Conservation (phyloP, 1,140 invertebrate genomes). For the Caenorhabditis briggsae region DNA sequence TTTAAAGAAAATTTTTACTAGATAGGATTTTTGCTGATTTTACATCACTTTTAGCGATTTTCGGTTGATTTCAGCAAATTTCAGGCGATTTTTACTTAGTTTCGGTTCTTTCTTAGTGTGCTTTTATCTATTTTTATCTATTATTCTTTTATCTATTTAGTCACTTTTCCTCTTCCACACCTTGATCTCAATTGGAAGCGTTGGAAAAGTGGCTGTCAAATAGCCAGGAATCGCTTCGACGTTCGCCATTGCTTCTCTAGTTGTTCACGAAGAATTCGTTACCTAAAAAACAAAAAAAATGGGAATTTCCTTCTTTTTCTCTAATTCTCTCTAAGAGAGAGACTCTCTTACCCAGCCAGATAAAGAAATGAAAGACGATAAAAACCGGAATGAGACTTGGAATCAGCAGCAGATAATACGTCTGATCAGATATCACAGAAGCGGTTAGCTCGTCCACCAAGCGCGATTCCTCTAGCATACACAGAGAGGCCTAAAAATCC, state of each 20-base stretch:
- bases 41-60: too few species aligned
- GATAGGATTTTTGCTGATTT: too few species aligned
- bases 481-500: not conserved
- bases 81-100: too few species aligned
- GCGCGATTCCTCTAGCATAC: constrained; percentile 45
- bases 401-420: constrained; percentile 62
- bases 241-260: constrained; percentile 58
- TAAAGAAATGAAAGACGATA: constrained; percentile 64
- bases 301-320: not conserved
- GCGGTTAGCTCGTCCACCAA: constrained; percentile 62
- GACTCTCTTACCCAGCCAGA: constrained; percentile 65
- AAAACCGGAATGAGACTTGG: constrained; percentile 65
- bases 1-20: too few species aligned
- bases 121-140: too few species aligned
- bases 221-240: constrained; percentile 61
- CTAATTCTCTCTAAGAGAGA: too few species aligned
- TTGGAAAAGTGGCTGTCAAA: constrained; percentile 63
- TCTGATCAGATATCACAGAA: constrained; percentile 56
- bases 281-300: constrained; percentile 35
- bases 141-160: too few species aligned
- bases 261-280: constrained; percentile 69
- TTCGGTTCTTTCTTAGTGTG: too few species aligned
- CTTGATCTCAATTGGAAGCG: constrained; percentile 61
- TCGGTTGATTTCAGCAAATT: too few species aligned
- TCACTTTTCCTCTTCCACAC: too few species aligned